Base-by-base conservation (phyloP, 92 coral and sea anemone genomes). In the Isaurus tuberculatus region DNA sequence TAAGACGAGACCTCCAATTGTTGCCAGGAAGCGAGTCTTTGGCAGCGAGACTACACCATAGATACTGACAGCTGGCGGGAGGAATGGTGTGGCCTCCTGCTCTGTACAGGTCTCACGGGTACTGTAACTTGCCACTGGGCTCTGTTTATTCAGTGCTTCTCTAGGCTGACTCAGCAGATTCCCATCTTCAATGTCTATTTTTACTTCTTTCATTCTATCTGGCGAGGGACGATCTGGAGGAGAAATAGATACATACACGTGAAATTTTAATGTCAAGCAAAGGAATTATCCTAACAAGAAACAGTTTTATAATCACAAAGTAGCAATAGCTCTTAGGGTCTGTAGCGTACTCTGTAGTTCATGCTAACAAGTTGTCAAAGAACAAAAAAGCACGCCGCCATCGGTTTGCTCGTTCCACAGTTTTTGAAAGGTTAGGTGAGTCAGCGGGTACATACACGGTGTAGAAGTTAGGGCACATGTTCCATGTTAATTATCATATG, bases 121-220 rank as follows among this genome's bases (percentile, higher is more conserved):
- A 28, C 86, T 86, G 7, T 86, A 88, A 72, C 97, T 94, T 20
- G 86, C 73, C 64, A 84, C 89, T 53, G 92, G 92, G 19, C 84
- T 83, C 22, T 80, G 84, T 16, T 92, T 86, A 65, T 84, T 88
- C 28, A 34, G 84, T 15, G 87, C 87, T 55, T 88, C 90, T 44
- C 69, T 78, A 37, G 61, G 83, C 16, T 86, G 75, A 43, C 90
- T 92, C 49, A 66, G 80, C 22, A 43, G 72, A 26, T 51, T 48
- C 6, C 93, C 95, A 84, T 90, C 94, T 73, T 94, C 99, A 7
- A 96, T 89, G 83, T 96, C 99, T 28, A 96, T 94, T 78, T 81
- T 94, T 17, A 92, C 91, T 70, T 94, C 99, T 28, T 92, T 83
- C 31, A 90, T 82, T 65, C 84, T 94, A 48, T 90, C 96, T 42